Base-by-base conservation (phyloP, 2,113 vertebrate genomes). In the Turdus rufiventris region DNA sequence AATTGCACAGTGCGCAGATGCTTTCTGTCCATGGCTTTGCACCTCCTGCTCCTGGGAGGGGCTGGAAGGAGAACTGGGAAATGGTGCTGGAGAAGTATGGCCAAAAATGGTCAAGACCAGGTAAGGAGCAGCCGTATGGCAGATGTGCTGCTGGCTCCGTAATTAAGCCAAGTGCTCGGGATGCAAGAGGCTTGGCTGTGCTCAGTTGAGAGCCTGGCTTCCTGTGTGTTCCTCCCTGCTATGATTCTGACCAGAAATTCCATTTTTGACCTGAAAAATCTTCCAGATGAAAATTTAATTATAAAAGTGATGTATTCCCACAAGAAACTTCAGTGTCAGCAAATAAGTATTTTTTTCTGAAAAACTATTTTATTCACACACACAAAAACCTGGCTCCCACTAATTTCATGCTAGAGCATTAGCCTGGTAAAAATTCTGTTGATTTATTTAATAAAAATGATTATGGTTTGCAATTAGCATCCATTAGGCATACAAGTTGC, bases 271-370 rank as follows among this genome's bases (percentile, higher is more conserved):
- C 94, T 38, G 75, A 93, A 92, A 94, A 96, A 95, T 83, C 88
- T 92, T 95, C 95, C 96, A 96, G 95, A 95, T 96, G 96, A 96
- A 92, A 94, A 95, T 79, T 95, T 91, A 94, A 94, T 94, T 94
- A 88, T 45, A 42, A 38, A 93, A 90, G 67, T 92, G 90, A 88
- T 93, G 85, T 91, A 91, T 96, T 95, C 94, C 95, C 92, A 95
- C 79, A 93, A 95, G 92, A 96, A 96, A 88, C 82, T 83, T 45
- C 54, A 54, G 18, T 74, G 74, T 95, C 96, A 96, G 96, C 88
- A 91, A 93, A 83, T 29, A 88, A 88, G 81, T 31, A 3, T 58
- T 89, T 85, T 78, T 53, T 80, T 86, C 75, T 45, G 45, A 73
- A 95, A 89, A 94, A 33, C 45, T 80, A 10, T 82, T 93, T 83